phyloP scores from a whole-genome alignment of 1,140 invertebrate genomes.

The Zaprionus africanus region DNA sequence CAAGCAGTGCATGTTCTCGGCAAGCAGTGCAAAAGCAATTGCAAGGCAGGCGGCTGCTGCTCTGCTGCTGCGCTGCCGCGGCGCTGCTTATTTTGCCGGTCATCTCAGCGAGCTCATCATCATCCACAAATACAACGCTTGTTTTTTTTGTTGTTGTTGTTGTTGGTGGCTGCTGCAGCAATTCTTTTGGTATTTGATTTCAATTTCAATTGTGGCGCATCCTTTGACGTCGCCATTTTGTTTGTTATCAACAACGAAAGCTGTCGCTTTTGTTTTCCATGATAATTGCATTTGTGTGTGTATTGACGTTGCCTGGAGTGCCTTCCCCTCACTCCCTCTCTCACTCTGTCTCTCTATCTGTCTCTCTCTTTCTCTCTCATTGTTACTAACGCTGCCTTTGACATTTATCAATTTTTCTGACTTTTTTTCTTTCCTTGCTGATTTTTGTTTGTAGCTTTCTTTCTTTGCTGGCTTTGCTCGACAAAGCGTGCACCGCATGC shows the following conservation, averaged over 20 bases:
- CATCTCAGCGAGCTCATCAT: constrained; percentile 55
- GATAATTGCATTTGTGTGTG: constrained; percentile 79
- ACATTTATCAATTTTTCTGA: constrained; percentile 72
- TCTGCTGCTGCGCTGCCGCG: constrained; percentile 21
- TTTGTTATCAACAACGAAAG: constrained; percentile 71
- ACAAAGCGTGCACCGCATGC: constrained; percentile 80
- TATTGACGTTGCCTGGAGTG: constrained; percentile 15
- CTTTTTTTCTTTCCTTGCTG: constrained; percentile 20
- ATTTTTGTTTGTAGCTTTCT: constrained; percentile 47
- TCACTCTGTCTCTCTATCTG: background rate
- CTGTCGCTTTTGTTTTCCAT: constrained; percentile 79
- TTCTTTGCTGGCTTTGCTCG: constrained; percentile 69
- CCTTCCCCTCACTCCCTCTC: background rate
- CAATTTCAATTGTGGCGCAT: constrained; percentile 80
- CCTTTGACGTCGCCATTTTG: constrained; percentile 71
- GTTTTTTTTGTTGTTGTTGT: constrained; percentile 31
- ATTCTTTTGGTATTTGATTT: constrained; percentile 80
- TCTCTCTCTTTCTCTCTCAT: background rate
- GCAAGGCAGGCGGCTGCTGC: constrained; percentile 20
- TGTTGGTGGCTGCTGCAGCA: constrained; percentile 46
- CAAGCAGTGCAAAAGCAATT: constrained; percentile 53
- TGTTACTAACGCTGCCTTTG: constrained; percentile 30
- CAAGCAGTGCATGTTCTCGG: constrained; percentile 13
- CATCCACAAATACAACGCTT: constrained; percentile 37
- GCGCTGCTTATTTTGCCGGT: constrained; percentile 38